phyloP scores from a whole-genome alignment of 2,797 vertebrate genomes.

The Macrochelys suwanniensis region DNA sequence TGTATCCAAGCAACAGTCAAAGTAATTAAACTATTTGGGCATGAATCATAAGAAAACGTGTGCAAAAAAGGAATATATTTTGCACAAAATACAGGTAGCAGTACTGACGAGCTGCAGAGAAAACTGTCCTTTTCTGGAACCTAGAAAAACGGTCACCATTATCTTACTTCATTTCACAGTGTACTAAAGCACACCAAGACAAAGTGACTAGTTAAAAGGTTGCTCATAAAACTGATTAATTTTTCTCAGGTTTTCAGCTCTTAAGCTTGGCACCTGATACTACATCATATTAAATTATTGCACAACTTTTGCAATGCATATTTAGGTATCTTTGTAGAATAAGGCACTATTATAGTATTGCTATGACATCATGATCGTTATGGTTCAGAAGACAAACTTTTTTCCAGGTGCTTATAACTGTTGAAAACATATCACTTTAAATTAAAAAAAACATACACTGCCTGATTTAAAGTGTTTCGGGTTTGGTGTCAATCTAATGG shows the following conservation, averaged over 20 bases:
- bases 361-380: conserved; percentile 64
- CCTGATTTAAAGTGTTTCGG: conserved; percentile 7
- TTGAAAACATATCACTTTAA: conserved; percentile 23
- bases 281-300: conserved; percentile 41
- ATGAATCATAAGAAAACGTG: background rate
- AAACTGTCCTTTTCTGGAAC: background rate
- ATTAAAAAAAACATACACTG: conserved; percentile 2
- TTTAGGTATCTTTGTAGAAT: conserved; percentile 63
- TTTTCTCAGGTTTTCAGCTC: conserved; percentile 3
- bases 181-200: background rate
- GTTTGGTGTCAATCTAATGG: background rate
- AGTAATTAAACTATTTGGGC: conserved; percentile 14
- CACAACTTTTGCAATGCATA: conserved; percentile 37
- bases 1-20: conserved; percentile 4
- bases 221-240: background rate
- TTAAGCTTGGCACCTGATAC: background rate
- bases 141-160: background rate
- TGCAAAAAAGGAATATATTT: background rate
- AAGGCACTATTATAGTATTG: conserved; percentile 57
- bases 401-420: conserved; percentile 25
- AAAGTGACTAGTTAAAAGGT: background rate
- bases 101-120: background rate
- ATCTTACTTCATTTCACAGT: conserved; percentile 2
- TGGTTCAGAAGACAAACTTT: conserved; percentile 8
- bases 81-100: conserved; percentile 29